Conservation (phyloP, 1,140 invertebrate species). For the Bombus waltoni region DNA sequence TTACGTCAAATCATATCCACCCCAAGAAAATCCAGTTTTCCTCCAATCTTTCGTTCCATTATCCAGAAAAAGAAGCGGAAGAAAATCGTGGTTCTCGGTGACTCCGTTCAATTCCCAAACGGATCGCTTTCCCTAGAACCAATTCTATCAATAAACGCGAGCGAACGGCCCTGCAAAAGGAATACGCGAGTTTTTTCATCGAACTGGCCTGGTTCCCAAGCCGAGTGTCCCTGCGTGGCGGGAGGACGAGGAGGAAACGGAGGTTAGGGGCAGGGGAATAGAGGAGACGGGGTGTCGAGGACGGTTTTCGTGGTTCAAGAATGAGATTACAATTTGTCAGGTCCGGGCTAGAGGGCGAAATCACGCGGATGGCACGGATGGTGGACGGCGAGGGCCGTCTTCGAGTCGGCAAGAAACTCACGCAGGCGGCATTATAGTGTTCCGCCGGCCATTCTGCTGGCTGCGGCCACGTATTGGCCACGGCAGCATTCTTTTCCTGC, state of each 20-base stretch:
- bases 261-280: not conserved
- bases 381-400: constrained; percentile 29
- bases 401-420: constrained; percentile 56
- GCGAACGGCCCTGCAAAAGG: constrained; percentile 36
- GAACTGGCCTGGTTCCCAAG: constrained; percentile 52
- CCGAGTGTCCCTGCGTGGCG: not conserved
- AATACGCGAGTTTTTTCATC: constrained; percentile 42
- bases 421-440: constrained; percentile 62
- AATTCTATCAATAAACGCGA: constrained; percentile 45
- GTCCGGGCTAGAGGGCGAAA: constrained; percentile 66
- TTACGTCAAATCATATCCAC: not conserved
- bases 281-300: constrained; percentile 19
- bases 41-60: not conserved
- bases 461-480: constrained; percentile 79
- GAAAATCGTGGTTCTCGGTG: not conserved
- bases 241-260: not conserved
- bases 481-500: constrained; percentile 81
- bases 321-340: constrained; percentile 78
- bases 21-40: not conserved
- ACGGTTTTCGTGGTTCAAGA: constrained; percentile 67
- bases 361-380: constrained; percentile 35
- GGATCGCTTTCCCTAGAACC: constrained; percentile 46
- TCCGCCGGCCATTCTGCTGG: constrained; percentile 79
- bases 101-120: constrained; percentile 1
- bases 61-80: not conserved